These are phyloP conservation scores for Nesoenas mayeri DNA, from an alignment of 2,113 vertebrate species.

Conservation along the genomic window DNA sequence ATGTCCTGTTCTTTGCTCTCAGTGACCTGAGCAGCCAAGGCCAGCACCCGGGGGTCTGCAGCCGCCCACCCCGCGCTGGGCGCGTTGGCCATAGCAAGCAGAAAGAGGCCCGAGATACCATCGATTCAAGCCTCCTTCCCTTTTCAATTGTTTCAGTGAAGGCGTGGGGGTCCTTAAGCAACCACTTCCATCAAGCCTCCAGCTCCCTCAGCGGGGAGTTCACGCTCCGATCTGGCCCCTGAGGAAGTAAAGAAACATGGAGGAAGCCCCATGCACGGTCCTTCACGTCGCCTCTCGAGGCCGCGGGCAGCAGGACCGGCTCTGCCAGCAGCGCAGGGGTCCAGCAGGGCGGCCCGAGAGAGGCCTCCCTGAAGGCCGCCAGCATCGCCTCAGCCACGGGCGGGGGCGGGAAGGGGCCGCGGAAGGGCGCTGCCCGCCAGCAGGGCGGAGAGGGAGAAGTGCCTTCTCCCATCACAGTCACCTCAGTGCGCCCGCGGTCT, in stretches of 20 bases:
- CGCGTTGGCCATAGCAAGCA: background rate
- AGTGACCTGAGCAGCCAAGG: constrained; percentile 73
- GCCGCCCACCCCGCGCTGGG: background rate
- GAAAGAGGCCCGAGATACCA: background rate
- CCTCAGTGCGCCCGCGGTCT: background rate
- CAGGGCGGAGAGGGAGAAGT: background rate
- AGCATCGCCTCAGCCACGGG: background rate
- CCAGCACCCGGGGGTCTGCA: constrained; percentile 69
- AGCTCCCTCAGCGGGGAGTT: background rate
- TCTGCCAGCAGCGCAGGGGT: background rate
- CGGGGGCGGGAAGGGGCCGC: too few relatives aligned
- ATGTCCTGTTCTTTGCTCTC: constrained; percentile 74
- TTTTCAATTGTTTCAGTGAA: too few relatives aligned
- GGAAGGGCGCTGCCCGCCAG: background rate
- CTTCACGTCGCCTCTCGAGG: background rate
- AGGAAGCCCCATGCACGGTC: background rate
- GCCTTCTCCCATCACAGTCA: background rate
- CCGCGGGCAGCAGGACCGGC: background rate
- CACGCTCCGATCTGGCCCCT: background rate
- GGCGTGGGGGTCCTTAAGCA: background rate
- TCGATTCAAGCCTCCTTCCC: background rate
- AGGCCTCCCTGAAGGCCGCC: background rate
- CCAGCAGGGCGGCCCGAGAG: background rate
- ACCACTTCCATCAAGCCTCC: background rate
- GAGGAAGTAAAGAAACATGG: background rate